phyloP scores from a whole-genome alignment of 2,797 vertebrate species.

The Melanotaenia nigrans region DNA sequence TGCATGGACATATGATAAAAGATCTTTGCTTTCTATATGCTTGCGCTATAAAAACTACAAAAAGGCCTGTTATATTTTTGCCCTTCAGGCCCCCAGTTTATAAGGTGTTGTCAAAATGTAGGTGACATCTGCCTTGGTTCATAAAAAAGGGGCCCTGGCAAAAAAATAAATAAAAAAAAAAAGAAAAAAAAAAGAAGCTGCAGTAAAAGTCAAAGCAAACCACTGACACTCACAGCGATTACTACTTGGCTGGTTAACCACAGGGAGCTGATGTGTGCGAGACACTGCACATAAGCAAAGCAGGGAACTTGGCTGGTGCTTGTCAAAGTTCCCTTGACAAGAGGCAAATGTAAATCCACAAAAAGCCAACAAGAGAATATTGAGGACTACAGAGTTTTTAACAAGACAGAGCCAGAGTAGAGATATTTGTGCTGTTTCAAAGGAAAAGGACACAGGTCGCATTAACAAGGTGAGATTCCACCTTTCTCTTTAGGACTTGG shows the following conservation, averaged over 20 bases:
- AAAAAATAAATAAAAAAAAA: constrained; percentile 18
- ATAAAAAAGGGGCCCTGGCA: constrained; percentile 67
- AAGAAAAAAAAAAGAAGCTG: constrained; percentile 26
- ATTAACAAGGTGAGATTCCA: background rate
- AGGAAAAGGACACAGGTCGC: background rate
- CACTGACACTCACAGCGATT: constrained; percentile 67
- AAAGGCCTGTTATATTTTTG: constrained; percentile 25
- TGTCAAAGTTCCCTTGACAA: constrained; percentile 38
- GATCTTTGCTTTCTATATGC: background rate
- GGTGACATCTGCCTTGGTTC: constrained; percentile 73
- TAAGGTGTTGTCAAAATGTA: constrained; percentile 71
- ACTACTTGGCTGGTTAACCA: constrained; percentile 61
- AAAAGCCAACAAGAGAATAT: constrained; percentile 12
- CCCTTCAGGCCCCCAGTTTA: constrained; percentile 60
- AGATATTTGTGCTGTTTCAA: background rate
- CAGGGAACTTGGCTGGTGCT: constrained; percentile 45
- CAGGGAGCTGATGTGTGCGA: constrained; percentile 51
- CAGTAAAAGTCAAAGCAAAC: constrained; percentile 75
- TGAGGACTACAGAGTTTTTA: background rate
- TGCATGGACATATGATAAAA: background rate
- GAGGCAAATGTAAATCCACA: constrained; percentile 37
- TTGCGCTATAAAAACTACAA: constrained; percentile 8
- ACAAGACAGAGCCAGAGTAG: background rate
- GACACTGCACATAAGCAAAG: constrained; percentile 59
- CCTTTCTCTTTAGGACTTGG: background rate